phyloP scores from a whole-genome alignment of 30 jellyfish, hydroid and myxozoan species.

The Chironex yamaguchii region DNA sequence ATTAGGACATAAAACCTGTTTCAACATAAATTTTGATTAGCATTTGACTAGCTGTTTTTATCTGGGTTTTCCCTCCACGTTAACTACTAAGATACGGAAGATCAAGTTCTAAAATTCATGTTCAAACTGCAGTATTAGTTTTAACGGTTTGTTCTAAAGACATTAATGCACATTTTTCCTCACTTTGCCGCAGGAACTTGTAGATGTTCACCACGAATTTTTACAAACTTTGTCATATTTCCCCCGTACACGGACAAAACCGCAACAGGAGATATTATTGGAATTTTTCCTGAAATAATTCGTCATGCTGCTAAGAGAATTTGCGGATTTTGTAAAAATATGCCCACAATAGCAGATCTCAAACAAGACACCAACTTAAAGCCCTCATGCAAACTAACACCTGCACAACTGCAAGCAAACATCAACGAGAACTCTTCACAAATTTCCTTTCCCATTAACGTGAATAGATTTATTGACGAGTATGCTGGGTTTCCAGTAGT shows the following conservation, averaged over 20 bases:
- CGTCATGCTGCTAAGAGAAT: not conserved
- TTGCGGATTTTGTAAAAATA: not conserved
- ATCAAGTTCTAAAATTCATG: too few species aligned
- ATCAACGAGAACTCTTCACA: not conserved
- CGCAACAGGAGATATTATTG: not conserved
- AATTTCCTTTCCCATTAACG: not conserved
- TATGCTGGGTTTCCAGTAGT: not conserved
- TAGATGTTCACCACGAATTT: not conserved
- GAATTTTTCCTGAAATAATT: not conserved
- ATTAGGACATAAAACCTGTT: too few species aligned
- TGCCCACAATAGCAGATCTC: not conserved
- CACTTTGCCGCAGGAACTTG: not conserved
- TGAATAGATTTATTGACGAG: not conserved
- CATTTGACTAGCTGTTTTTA: too few species aligned
- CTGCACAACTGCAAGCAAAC: not conserved
- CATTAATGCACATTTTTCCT: too few species aligned
- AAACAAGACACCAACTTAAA: not conserved
- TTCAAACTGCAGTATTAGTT: too few species aligned
- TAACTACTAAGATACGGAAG: too few species aligned
- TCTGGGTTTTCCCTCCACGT: too few species aligned
- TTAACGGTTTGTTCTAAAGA: too few species aligned
- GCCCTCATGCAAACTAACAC: not conserved
- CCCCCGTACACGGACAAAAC: not conserved
- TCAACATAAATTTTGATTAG: too few species aligned
- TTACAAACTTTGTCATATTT: not conserved